These are phyloP conservation scores for Cynocephalus volans DNA, from an alignment of 2,113 vertebrate species.

Conservation along the genomic window DNA sequence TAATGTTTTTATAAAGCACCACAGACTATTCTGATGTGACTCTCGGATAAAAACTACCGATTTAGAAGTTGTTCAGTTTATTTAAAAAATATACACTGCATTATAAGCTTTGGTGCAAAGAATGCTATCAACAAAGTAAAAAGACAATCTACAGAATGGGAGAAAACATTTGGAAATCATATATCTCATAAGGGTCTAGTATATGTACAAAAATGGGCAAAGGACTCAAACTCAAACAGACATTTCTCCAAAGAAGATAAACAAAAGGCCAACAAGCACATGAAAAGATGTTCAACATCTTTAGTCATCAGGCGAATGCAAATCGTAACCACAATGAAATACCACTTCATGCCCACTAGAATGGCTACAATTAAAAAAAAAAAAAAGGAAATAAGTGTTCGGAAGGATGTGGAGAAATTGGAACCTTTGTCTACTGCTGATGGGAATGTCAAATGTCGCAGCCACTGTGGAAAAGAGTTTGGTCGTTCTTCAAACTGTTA, in stretches of 20 bases:
- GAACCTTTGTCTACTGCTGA: not conserved
- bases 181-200: not conserved
- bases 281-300: not conserved
- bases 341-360: not conserved
- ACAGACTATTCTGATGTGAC: not conserved
- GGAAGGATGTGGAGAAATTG: not conserved
- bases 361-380: not conserved
- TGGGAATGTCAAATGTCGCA: not conserved
- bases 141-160: not conserved
- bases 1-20: constrained; percentile 23
- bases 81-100: not conserved
- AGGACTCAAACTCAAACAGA: not conserved
- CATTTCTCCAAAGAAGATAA: constrained; percentile 44
- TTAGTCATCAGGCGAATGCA: not conserved
- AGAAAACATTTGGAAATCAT: not conserved
- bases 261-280: not conserved
- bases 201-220: not conserved
- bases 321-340: not conserved
- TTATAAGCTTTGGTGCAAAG: not conserved
- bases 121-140: not conserved
- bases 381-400: not conserved
- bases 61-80: not conserved
- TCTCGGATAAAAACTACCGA: not conserved
- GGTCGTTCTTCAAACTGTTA: not conserved
- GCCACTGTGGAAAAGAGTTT: not conserved